Evolutionary conservation across 2,797 vertebrate genomes (phyloP).

Genomic region (Silurus aristotelis): DNA sequence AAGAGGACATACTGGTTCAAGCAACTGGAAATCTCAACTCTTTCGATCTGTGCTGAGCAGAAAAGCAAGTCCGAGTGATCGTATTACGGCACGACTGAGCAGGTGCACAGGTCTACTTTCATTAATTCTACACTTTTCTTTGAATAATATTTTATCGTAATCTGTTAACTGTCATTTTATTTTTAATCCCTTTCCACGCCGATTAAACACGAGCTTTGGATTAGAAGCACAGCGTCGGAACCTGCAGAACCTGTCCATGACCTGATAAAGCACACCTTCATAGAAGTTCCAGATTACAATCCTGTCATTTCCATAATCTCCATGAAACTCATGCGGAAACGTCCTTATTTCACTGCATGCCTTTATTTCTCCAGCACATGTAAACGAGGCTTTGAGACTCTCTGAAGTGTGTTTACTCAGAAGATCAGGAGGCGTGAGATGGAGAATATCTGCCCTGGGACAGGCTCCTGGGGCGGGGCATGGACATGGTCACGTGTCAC

Average conservation of each 20-base stretch:
- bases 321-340: slow-evolving; percentile 9
- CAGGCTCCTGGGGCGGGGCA: background rate
- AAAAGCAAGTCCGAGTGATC: background rate
- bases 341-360: background rate
- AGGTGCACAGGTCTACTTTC: too few species aligned
- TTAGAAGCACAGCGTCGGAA: background rate
- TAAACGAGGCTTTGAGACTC: slow-evolving; percentile 4
- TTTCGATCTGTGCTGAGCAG: background rate
- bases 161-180: too few species aligned
- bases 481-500: background rate
- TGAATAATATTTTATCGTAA: too few species aligned
- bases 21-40: background rate
- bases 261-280: slow-evolving; percentile 6
- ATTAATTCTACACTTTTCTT: too few species aligned
- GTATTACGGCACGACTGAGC: too few species aligned
- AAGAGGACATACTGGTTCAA: background rate
- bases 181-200: too few species aligned
- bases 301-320: slow-evolving; percentile 20
- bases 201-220: too few species aligned
- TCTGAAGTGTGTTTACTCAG: background rate
- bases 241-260: background rate
- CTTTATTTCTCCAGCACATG: background rate
- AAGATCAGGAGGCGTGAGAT: background rate
- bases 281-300: slow-evolving; percentile 30
- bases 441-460: background rate